Evolutionary conservation across 2,797 vertebrate species (phyloP), one percentile per base, ranked within the genome.

Genomic region (Phoeniculus purpureus): DNA sequence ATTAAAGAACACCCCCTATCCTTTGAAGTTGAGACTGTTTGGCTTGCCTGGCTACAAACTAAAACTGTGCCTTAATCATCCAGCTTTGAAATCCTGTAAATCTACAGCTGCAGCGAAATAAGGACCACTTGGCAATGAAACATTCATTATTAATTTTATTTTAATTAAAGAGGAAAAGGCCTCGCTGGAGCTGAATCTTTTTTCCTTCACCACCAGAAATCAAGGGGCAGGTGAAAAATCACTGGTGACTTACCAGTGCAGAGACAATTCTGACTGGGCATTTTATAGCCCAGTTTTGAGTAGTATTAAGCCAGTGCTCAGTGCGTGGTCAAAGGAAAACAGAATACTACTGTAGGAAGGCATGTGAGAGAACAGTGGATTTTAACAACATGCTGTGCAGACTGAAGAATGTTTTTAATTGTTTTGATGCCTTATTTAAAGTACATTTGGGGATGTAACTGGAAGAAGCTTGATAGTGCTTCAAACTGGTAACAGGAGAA

Each of bases 61-160:
- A 51, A 90, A 84, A 58, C 90, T 81, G 59, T 5, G 27, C 71
- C 94, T 92, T 89, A 93, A 94, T 79, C 86, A 89, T 65, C 51
- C 19, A 25, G 66, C 93, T 96, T 95, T 90, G 93, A 96, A 93
- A 87, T 87, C 43, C 80, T 62, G 55, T 70, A 92, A 82, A 92
- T 72, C 72, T 89, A 92, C 86, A 92, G 89, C 73, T 90, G 85
- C 65, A 87, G 64, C 32, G 81, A 75, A 52, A 25, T 27, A 83
- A 80, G 84, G 86, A 73, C 71, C 60, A 61, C 52, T 85, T 67
- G 37, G 64, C 80, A 92, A 87, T 67, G 85, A 94, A 81, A 82
- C 12, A 77, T 74, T 54, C 3, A 25, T 62, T 78, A 55, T 47
- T 78, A 43, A 16, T 20, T 29, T 87, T 75, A 83, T 85, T 74